Evolutionary conservation across 2,888 invertebrate genomes (phyloP), one percentile per base, ranked within the genome.

Genomic region (Galerucella calmariensis): DNA sequence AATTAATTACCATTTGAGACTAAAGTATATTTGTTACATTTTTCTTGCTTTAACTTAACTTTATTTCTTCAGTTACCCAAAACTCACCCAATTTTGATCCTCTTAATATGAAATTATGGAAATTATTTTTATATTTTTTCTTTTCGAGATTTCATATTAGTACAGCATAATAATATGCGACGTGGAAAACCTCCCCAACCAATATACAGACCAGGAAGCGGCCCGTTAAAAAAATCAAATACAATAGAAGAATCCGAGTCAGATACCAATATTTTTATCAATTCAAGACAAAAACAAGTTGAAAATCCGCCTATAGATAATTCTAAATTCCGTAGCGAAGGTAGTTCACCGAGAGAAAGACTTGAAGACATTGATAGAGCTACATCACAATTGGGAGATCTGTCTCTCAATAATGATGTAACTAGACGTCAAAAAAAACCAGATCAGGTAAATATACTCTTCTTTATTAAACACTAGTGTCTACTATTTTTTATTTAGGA

Each of bases 201-300:
- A 87, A 88, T 94, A 78, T 94, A 94, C 84, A 92, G 91, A 86
- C 94, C 94, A 85, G 94, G 94, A 81, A 93, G 94, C 89, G 94
- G 94, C 79, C 93, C 93, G 79, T 88, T 94, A 79, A 90, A 92
- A 84, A 92, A 93, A 87, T 91, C 92, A 79, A 91, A 90, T 82
- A 89, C 89, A 84, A 86, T 88, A 76, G 92, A 92, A 79, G 89
- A 91, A 86, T 89, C 90, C 85, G 91, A 92, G 75, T 84, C 84
- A 61, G 85, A 86, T 72, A 82, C 83, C 61, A 84, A 82, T 75
- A 74, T 84, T 76, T 76, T 83, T 56, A 74, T 82, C 48, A 83
- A 79, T 79, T 80, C 79, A 72, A 82, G 78, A 77, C 82, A 81
- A 27, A 81, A 79, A 69, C 76, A 80, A 56, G 67, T 76, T 27